phyloP scores from a whole-genome alignment of 2,888 invertebrate genomes.

The Dermolepida albohirtum region DNA sequence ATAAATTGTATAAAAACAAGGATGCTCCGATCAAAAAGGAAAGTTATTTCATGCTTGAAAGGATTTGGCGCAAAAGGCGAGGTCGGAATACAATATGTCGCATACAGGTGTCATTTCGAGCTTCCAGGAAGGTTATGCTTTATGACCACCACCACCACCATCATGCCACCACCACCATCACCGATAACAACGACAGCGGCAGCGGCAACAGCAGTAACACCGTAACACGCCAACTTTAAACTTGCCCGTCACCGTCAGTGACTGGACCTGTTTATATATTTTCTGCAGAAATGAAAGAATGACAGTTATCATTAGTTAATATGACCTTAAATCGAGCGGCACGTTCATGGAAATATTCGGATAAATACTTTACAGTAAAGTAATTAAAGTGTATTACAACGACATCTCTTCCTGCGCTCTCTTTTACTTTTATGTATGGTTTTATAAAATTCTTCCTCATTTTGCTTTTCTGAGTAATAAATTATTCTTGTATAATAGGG shows the following conservation, averaged over 20 bases:
- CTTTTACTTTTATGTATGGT: too few relatives aligned
- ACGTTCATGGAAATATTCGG: slow-evolving; percentile 38
- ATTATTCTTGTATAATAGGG: too few relatives aligned
- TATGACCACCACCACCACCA: slow-evolving; percentile 36
- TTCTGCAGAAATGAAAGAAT: slow-evolving; percentile 42
- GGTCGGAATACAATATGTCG: slow-evolving; percentile 46
- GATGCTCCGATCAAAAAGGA: slow-evolving; percentile 46
- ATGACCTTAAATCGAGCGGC: slow-evolving; percentile 38
- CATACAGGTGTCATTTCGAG: slow-evolving; percentile 44
- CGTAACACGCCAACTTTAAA: too few relatives aligned
- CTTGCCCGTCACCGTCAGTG: too few relatives aligned
- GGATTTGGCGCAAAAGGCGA: slow-evolving; percentile 47
- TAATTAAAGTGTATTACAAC: slow-evolving; percentile 27
- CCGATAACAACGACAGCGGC: background rate
- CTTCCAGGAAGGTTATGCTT: slow-evolving; percentile 47
- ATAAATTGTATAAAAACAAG: slow-evolving; percentile 32
- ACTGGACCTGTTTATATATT: slow-evolving; percentile 39
- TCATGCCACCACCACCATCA: background rate
- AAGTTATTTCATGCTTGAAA: slow-evolving; percentile 46
- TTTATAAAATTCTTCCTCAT: too few relatives aligned
- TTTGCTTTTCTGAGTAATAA: too few relatives aligned
- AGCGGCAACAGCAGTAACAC: background rate
- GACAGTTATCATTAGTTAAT: slow-evolving; percentile 44
- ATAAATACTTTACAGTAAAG: slow-evolving; percentile 37
- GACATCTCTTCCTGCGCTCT: too few relatives aligned